Percentiles rank a stretch among this genome's conserved stretches.
These are phyloP conservation scores for Pocillopora grandis DNA, from an alignment of 92 coral and sea anemone species.

Conservation along the genomic window DNA sequence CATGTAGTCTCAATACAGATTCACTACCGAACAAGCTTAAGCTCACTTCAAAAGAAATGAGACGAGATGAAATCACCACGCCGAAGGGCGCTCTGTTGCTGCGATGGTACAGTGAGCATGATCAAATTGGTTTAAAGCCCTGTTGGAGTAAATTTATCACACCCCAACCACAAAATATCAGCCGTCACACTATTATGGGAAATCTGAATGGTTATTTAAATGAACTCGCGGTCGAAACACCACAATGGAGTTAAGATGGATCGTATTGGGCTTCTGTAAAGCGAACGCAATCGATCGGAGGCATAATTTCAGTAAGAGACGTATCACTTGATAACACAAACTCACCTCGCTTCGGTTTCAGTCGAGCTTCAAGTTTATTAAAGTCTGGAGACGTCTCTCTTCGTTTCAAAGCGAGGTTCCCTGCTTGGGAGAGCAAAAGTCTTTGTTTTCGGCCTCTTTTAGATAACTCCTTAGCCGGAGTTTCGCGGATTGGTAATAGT, in stretches of 20 bases:
- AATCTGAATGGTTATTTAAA: conserved; percentile 18
- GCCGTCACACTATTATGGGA: conserved; percentile 11
- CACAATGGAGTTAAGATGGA: conserved; percentile 3
- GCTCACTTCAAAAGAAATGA: background rate
- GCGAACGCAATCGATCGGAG: conserved; percentile 13
- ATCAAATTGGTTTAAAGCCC: conserved; percentile 42
- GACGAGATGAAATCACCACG: conserved; percentile 2
- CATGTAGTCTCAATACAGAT: conserved; percentile 6
- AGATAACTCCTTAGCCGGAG: conserved; percentile 65
- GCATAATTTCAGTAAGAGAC: background rate
- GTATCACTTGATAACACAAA: background rate
- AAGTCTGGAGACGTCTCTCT: conserved; percentile 90
- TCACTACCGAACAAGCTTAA: background rate
- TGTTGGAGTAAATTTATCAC: conserved; percentile 29
- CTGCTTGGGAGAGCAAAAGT: conserved; percentile 84
- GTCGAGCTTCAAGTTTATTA: conserved; percentile 64
- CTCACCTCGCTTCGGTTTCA: conserved; percentile 89
- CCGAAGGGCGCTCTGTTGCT: conserved; percentile 12
- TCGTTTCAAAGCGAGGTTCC: conserved; percentile 72
- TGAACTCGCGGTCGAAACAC: conserved; percentile 7
- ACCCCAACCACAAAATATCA: conserved; percentile 42
- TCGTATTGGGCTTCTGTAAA: background rate
- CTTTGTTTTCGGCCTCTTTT: conserved; percentile 85
- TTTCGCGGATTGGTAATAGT: conserved; percentile 61
- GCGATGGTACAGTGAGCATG: conserved; percentile 20